Evolutionary conservation across 2,797 vertebrate species (phyloP), one percentile per base, ranked within the genome.

Genomic region (Otus scops): DNA sequence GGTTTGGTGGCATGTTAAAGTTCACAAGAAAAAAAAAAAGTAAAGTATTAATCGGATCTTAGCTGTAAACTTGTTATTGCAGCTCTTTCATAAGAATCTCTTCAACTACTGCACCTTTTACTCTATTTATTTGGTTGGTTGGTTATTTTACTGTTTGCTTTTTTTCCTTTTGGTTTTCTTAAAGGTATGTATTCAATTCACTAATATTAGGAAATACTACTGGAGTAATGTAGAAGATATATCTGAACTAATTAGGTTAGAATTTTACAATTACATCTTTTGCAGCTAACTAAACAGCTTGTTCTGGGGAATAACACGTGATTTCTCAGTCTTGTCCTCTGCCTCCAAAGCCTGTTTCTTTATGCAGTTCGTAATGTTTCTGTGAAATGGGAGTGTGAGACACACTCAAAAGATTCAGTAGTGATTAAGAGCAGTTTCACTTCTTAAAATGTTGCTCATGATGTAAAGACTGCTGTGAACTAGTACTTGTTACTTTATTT

Each of bases 1-100:
- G 14, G 34, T 84, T 90, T 70, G 92, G 91, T 97, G 95, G 96
- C 97, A 97, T 57, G 64, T 30, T 96, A 82, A 96, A 95, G 71
- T 95, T 97, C 91, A 95, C 80, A 95, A 90, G 78, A 17, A 34
- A 92, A 77, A 86, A 89, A 78, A 67, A 83, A 82, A 32, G 15
- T 34, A 50, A 84, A 87, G 36, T 79, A 89, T 87, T 92, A 81
- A 87, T 94, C 92, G 94, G 50, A 71, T 57, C 41, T 95, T 57
- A 89, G 34, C 77, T 90, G 41, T n/a, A 92, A 84, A 60, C n/a
- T 90, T 81, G 28, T 76, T 92, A 64, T 11, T 90, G 81, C 60
- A 65, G 13, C 28, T 89, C 16, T 41, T 63, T 78, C 7, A 2
- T 61, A 86, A 80, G 45, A 51, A 41, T 81, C 34, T 93, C 19